phyloP scores from a whole-genome alignment of 1,140 invertebrate species.

The Sycophila sp. region DNA sequence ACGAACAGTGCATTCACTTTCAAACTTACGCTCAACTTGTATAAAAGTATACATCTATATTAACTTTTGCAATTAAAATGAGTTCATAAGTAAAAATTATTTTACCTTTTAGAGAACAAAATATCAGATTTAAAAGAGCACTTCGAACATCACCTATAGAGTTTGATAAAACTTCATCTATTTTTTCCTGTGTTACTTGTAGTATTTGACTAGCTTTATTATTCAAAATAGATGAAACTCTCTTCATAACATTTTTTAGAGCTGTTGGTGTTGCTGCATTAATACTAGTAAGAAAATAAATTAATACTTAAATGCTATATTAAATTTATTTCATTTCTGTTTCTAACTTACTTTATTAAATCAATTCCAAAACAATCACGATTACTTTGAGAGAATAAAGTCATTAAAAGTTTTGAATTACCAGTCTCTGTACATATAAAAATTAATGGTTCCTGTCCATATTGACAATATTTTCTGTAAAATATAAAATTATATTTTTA shows the following conservation, averaged over 20 bases:
- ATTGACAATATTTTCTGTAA: conserved; percentile 71
- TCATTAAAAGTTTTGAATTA: conserved; percentile 68
- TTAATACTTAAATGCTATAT: conserved; percentile 3
- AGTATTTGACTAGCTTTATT: conserved; percentile 64
- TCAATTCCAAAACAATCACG: conserved; percentile 71
- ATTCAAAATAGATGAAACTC: conserved; percentile 69
- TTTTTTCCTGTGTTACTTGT: conserved; percentile 65
- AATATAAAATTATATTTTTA: conserved; percentile 39
- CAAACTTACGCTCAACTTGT: conserved; percentile 35
- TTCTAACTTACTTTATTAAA: conserved; percentile 69
- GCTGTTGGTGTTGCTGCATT: conserved; percentile 73
- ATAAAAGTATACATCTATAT: conserved; percentile 29
- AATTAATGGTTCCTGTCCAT: conserved; percentile 75
- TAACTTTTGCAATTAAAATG: neutral
- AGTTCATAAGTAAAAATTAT: conserved; percentile 3
- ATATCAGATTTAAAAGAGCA: conserved; percentile 77
- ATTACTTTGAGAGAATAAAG: conserved; percentile 72
- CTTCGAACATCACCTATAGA: conserved; percentile 77
- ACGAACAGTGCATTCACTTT: conserved; percentile 61
- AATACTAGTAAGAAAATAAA: conserved; percentile 65
- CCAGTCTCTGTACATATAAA: conserved; percentile 77
- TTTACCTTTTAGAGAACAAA: conserved; percentile 74
- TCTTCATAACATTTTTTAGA: conserved; percentile 74
- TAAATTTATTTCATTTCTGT: no score
- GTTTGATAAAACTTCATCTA: conserved; percentile 75